Evolutionary conservation across 2,797 vertebrate species (phyloP).

Genomic region (Mionectes olivaceus): DNA sequence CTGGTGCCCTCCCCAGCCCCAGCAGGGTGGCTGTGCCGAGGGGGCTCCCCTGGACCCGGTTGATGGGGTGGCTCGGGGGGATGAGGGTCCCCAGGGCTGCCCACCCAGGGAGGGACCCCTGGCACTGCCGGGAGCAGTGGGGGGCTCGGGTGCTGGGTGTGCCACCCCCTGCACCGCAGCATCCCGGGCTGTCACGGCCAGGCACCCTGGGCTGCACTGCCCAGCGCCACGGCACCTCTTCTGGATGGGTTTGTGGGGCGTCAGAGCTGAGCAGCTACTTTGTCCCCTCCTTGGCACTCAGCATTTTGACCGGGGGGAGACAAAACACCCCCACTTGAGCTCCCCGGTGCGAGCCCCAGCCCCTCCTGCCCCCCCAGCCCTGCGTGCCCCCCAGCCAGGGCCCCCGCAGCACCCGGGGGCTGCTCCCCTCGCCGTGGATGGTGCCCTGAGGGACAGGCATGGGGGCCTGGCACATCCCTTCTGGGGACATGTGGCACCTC

Average conservation of each 20-base stretch:
- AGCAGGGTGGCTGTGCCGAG: not conserved
- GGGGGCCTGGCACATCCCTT: not conserved
- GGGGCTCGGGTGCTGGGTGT: fast-evolving
- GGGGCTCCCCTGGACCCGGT: not conserved
- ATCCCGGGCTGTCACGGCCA: not conserved
- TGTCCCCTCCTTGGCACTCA: not conserved
- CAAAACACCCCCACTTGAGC: fast-evolving
- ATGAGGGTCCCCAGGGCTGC: not conserved
- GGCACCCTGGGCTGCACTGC: not conserved
- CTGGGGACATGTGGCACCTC: not conserved
- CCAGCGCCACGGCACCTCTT: not conserved
- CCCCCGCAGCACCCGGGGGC: not conserved
- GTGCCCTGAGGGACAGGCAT: fast-evolving
- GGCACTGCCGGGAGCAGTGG: not conserved
- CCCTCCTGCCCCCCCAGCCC: not conserved
- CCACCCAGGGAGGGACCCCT: not conserved
- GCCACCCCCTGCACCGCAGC: not conserved
- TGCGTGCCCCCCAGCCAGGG: not conserved
- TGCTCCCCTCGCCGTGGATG: fast-evolving
- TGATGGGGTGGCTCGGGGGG: not conserved
- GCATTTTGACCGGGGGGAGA: fast-evolving
- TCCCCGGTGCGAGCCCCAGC: not conserved
- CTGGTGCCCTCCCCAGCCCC: constrained; percentile 48
- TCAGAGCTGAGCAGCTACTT: not conserved
- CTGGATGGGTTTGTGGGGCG: not conserved